Conservation (phyloP, 2,797 vertebrate genomes). For the Chanos chanos region DNA sequence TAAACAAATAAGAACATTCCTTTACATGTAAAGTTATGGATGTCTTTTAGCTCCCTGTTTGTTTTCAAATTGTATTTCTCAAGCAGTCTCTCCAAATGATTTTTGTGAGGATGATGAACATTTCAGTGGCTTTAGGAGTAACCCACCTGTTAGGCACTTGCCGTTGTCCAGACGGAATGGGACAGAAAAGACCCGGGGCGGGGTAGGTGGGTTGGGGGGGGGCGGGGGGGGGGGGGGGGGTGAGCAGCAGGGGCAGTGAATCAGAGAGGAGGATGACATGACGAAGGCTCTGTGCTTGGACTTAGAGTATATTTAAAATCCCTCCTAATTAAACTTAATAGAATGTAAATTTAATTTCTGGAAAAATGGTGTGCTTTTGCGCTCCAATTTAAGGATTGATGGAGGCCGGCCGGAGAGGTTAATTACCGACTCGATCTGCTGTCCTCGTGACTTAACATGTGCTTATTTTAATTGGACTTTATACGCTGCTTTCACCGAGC, state of each 20-base stretch:
- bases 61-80: too few relatives aligned
- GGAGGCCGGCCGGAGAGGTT: conserved; percentile 70
- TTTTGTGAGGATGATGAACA: too few relatives aligned
- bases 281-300: conserved; percentile 63
- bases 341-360: conserved; percentile 83
- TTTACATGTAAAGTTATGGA: too few relatives aligned
- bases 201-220: too few relatives aligned
- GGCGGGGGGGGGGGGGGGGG: too few relatives aligned
- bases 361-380: conserved; percentile 61
- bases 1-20: too few relatives aligned
- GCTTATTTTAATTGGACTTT: conserved; percentile 75
- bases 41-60: too few relatives aligned
- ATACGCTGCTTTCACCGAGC: conserved; percentile 62
- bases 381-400: conserved; percentile 75
- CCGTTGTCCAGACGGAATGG: too few relatives aligned
- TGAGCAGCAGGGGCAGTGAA: too few relatives aligned
- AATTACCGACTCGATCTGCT: conserved; percentile 82
- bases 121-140: conserved; percentile 1
- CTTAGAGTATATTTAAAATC: conserved; percentile 80
- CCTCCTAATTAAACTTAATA: conserved; percentile 82
- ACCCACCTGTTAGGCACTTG: too few relatives aligned
- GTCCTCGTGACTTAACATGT: conserved; percentile 70
- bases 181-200: too few relatives aligned
- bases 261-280: conserved; percentile 63
- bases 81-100: too few relatives aligned